Conservation (phyloP, 2,113 vertebrate species). For the Myotis lucifugus region DNA sequence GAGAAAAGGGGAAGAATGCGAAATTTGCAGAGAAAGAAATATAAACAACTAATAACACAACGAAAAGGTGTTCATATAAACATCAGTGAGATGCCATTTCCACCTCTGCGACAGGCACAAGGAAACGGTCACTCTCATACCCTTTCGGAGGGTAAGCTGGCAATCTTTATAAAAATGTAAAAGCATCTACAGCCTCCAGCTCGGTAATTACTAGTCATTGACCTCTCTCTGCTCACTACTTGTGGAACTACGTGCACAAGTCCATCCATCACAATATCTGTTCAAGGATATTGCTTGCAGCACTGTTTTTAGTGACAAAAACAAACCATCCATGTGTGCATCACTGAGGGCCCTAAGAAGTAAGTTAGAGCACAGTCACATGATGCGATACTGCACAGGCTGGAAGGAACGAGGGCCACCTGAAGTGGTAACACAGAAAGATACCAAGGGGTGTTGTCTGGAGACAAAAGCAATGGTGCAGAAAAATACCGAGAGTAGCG, state of each 20-base stretch:
- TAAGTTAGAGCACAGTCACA: background rate
- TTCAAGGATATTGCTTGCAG: background rate
- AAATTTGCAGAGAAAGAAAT: constrained; percentile 3
- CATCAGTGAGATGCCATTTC: background rate
- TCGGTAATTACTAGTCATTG: background rate
- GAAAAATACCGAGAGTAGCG: background rate
- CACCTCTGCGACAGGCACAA: background rate
- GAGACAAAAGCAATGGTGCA: background rate
- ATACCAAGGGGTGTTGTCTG: background rate
- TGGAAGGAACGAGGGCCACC: background rate
- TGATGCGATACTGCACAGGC: background rate
- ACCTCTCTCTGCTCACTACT: no score
- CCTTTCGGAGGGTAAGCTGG: background rate
- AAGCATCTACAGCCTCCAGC: background rate
- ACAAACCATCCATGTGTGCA: background rate
- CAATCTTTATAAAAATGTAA: background rate
- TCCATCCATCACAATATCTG: background rate
- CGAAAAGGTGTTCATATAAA: background rate
- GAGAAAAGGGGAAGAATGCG: background rate
- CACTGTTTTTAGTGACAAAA: background rate
- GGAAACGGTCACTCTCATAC: background rate
- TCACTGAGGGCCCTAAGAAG: background rate
- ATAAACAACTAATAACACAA: background rate
- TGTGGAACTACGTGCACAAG: rapidly evolving
- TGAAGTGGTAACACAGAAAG: background rate